Base-by-base conservation (phyloP, 2,797 vertebrate genomes). In the Numenius phaeopus region DNA sequence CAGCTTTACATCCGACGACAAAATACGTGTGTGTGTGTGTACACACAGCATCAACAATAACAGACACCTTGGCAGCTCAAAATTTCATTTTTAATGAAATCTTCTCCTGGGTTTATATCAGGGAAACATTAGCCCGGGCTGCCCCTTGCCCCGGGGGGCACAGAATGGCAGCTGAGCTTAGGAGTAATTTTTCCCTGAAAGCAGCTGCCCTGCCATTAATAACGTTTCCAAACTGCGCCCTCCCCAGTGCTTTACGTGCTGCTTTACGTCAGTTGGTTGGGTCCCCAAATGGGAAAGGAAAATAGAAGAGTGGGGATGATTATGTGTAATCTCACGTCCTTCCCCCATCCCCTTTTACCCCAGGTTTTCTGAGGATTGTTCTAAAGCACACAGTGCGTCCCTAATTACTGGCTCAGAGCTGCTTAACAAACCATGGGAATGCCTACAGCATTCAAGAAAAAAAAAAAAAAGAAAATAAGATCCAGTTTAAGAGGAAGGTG, bases 1-100 rank as follows among this genome's bases (percentile, higher is more conserved):
- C 9, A 30, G 12, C 17, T 11, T 20, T 3, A 20, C 26, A 21
- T 1, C 62, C 55, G 10, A 5, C 67, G 7, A 5, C 0, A 6
- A 30, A 20, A 8, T 2, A 44, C 0, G 3, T 1, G 10, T 37
- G 34, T 37, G n/a, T 5, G 22, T 2, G 14, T 0, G 10, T 8
- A 18, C 30, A 6, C 29, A 11, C 17, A 8, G 47, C 37, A 20
- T 2, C 58, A 5, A 1, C 0, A 2, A 1, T 2, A 8, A 11
- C 3, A 17, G 37, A 12, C 2, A 15, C 23, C 75, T 49, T 1
- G 1, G 29, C 81, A 24, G 21, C 54, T 66, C 52, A 4, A 52
- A 52, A 29, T 29, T 9, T 10, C 50, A 52, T 10, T 29, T 46
- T 17, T 1, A 14, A 40, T 1, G 5, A 40, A 9, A 47, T 32